Conservation (phyloP, 2,113 vertebrate species). For the Malurus melanocephalus region DNA sequence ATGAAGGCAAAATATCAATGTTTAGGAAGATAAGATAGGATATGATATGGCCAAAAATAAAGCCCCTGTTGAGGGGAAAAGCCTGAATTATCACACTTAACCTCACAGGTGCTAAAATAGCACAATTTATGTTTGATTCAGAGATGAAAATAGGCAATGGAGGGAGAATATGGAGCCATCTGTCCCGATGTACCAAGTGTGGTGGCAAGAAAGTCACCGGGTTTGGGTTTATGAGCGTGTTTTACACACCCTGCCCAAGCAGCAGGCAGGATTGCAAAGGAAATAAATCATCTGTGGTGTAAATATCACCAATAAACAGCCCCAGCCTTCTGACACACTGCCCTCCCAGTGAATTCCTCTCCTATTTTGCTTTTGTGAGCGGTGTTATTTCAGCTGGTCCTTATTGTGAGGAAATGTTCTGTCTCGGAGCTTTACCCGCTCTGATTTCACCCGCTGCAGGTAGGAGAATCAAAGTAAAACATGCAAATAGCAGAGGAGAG, state of each 20-base stretch:
- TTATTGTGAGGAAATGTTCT: neutral
- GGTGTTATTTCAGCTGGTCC: neutral
- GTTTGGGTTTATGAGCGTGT: neutral
- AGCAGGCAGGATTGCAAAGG: neutral
- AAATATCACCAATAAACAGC: neutral
- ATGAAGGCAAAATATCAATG: neutral
- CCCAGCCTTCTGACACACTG: neutral
- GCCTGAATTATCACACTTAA: neutral
- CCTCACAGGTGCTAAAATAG: neutral
- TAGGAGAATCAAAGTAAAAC: neutral
- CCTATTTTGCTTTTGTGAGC: neutral
- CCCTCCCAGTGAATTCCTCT: neutral
- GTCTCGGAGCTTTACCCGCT: rapidly evolving
- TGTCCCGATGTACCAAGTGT: neutral
- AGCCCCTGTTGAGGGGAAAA: neutral
- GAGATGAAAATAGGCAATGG: neutral
- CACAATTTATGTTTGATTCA: neutral
- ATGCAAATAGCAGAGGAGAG: neutral
- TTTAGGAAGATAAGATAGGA: neutral
- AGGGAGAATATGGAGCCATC: neutral
- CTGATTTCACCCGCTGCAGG: neutral
- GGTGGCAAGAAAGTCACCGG: neutral
- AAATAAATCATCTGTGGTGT: neutral
- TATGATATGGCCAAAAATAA: neutral
- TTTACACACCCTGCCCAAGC: neutral